These are phyloP conservation scores for Aphelinus atriplicis DNA, from an alignment of 1,140 invertebrate genomes.

Conservation along the genomic window DNA sequence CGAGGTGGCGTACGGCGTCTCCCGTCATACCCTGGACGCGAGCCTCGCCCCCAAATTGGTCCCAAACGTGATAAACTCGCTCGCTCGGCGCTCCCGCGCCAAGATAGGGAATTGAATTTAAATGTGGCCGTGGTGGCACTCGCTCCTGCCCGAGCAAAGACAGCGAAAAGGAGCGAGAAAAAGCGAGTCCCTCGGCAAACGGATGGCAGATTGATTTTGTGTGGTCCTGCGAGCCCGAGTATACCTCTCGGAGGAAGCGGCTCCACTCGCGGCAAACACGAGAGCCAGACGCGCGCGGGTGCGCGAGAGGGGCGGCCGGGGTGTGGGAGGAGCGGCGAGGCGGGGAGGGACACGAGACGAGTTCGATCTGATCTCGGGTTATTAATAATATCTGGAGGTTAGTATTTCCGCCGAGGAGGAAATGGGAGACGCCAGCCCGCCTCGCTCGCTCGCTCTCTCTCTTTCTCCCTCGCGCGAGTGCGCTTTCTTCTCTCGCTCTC, in stretches of 20 bases:
- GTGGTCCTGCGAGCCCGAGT: constrained; percentile 39
- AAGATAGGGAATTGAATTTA: constrained; percentile 59
- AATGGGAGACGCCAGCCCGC: constrained; percentile 49
- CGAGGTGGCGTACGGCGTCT: constrained; percentile 2
- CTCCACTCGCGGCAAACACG: not conserved
- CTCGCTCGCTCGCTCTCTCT: constrained; percentile 30
- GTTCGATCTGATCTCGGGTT: constrained; percentile 64
- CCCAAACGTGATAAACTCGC: constrained; percentile 58
- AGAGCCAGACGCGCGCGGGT: too few species aligned
- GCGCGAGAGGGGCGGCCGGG: not conserved
- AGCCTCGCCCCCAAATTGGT: constrained; percentile 52
- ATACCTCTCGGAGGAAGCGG: not conserved
- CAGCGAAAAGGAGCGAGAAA: constrained; percentile 2
- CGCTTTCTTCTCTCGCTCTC: constrained; percentile 23
- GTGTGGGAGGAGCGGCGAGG: constrained; percentile 15
- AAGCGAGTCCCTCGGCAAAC: constrained; percentile 49
- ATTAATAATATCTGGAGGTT: constrained; percentile 67
- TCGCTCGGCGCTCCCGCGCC: constrained; percentile 36
- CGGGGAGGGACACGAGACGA: constrained; percentile 44
- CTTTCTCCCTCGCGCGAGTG: constrained; percentile 39
- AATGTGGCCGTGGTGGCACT: constrained; percentile 46
- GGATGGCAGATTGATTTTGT: constrained; percentile 64
- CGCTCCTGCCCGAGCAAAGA: constrained; percentile 13
- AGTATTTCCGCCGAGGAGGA: constrained; percentile 61
- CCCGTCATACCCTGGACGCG: constrained; percentile 31